phyloP scores from a whole-genome alignment of 1,140 invertebrate species.

The Pemphigus obesinymphae region DNA sequence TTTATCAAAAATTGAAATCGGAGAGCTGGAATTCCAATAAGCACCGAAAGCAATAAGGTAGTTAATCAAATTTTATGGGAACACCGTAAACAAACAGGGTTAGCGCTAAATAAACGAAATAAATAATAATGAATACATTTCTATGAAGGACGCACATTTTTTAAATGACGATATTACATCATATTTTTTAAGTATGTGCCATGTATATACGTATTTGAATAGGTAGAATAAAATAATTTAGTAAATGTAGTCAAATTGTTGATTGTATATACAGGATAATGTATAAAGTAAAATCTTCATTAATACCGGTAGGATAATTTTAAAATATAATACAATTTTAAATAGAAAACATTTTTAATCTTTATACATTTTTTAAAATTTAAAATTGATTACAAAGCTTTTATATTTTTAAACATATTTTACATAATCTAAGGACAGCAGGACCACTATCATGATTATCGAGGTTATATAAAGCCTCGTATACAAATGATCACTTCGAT shows the following conservation, averaged over 20 bases:
- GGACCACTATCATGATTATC: no score
- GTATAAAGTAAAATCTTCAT: no score
- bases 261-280: background rate
- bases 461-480: no score
- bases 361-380: no score
- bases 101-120: background rate
- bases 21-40: background rate
- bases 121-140: no score
- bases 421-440: no score
- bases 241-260: background rate
- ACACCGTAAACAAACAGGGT: background rate
- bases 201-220: background rate
- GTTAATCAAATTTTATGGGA: background rate
- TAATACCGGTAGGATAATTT: no score
- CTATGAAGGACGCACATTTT: background rate
- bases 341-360: no score
- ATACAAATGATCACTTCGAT: no score
- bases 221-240: background rate
- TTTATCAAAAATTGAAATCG: background rate
- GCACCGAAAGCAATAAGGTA: background rate
- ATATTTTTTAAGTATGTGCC: background rate
- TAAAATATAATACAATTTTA: no score
- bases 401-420: no score
- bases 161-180: background rate
- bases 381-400: no score